A percentile compares a stretch with the other conserved stretches of the same genome.
phyloP scores from a whole-genome alignment of 1,140 invertebrate genomes.

The Cydia splendana region DNA sequence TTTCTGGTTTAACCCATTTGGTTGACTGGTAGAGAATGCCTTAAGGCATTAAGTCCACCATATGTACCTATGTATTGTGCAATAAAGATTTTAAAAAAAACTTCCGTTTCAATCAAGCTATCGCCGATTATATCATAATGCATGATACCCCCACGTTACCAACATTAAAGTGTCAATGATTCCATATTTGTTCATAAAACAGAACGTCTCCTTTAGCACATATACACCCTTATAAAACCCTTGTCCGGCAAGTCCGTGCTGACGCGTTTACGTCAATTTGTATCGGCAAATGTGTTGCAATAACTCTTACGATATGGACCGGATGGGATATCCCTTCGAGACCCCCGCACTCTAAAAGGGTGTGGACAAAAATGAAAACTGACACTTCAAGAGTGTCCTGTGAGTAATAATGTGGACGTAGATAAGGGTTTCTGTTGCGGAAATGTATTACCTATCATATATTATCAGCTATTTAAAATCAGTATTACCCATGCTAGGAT shows the following conservation, averaged over 20 bases:
- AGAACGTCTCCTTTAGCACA: background rate
- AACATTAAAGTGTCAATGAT: background rate
- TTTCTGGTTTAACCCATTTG: too few relatives aligned
- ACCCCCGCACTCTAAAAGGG: background rate
- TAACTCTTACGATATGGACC: background rate
- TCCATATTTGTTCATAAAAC: slow-evolving; percentile 14
- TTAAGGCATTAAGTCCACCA: too few relatives aligned
- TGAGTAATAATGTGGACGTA: background rate
- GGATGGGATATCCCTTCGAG: slow-evolving; percentile 8
- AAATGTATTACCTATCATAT: too few relatives aligned
- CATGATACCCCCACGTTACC: background rate
- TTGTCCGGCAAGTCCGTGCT: slow-evolving; percentile 12
- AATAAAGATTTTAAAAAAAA: too few relatives aligned
- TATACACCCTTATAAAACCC: slow-evolving; percentile 12
- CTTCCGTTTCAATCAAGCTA: background rate
- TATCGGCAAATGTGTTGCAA: slow-evolving; percentile 11
- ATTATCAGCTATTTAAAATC: too few relatives aligned
- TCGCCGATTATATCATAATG: background rate
- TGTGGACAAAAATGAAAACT: slow-evolving; percentile 7
- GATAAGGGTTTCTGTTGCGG: background rate
- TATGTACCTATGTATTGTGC: too few relatives aligned
- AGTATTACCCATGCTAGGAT: too few relatives aligned
- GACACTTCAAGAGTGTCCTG: slow-evolving; percentile 13
- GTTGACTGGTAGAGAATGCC: too few relatives aligned
- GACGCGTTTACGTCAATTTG: slow-evolving; percentile 15